These are phyloP conservation scores for Heterodera carotae DNA, from an alignment of 1,140 invertebrate genomes.

Conservation along the genomic window DNA sequence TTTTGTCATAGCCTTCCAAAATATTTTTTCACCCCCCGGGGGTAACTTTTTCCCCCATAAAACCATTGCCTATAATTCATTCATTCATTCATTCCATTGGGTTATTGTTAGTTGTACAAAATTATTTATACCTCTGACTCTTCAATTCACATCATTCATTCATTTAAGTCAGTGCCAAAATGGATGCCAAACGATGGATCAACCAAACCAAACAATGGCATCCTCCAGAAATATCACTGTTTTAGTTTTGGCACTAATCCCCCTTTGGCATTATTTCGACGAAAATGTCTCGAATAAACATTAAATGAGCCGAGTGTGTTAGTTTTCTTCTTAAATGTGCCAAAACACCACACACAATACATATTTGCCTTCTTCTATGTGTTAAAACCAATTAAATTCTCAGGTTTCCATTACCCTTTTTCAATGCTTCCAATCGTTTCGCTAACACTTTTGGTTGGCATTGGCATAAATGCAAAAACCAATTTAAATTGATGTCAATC, in stretches of 20 bases:
- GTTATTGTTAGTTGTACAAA: no score
- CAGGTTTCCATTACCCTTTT: constrained; percentile 6
- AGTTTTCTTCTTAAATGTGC: background rate
- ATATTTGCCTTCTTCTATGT: background rate
- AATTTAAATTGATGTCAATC: no score
- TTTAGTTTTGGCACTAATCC: background rate
- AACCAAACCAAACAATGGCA: no score
- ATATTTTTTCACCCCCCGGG: no score
- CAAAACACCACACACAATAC: no score
- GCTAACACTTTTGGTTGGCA: background rate
- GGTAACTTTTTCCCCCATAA: no score
- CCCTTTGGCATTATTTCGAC: background rate
- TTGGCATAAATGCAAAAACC: no score
- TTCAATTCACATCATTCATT: background rate
- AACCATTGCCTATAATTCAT: background rate
- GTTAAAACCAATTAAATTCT: constrained; percentile 9
- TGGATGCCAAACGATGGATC: background rate
- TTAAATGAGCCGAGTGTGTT: background rate
- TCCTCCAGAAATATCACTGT: background rate
- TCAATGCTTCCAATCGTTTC: background rate
- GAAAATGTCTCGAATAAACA: background rate
- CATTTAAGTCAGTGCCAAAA: background rate
- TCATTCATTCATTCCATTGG: no score
- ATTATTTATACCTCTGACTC: no score
- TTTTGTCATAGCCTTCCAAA: no score